Evolutionary conservation across 1,140 invertebrate genomes (phyloP).

Genomic region (Phymorhynchus buccinoides): DNA sequence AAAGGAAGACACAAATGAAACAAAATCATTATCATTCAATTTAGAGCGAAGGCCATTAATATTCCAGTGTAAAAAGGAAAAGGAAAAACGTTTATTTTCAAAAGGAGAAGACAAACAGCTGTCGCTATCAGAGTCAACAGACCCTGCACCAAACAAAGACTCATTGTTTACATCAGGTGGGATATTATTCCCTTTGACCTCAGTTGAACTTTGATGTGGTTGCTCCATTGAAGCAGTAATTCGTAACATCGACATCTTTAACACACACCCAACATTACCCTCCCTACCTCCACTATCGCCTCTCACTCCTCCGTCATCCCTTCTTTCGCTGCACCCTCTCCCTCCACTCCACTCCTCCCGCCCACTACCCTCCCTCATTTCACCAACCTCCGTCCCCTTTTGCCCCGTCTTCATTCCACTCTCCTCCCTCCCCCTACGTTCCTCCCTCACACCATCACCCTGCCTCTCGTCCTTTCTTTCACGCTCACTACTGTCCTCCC

Average conservation of each 20-base stretch:
- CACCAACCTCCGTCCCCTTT: no score
- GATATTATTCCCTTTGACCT: neutral
- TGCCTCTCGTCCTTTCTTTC: no score
- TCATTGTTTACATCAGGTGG: neutral
- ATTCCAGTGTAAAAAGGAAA: constrained; percentile 14
- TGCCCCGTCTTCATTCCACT: no score
- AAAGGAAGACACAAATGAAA: neutral
- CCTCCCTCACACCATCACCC: no score
- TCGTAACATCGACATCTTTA: neutral
- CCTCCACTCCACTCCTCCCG: no score
- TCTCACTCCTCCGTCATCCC: no score
- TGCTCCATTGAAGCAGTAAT: neutral
- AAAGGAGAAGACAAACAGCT: neutral
- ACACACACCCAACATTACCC: no score
- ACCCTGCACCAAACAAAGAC: neutral
- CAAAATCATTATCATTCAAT: neutral
- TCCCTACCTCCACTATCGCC: no score
- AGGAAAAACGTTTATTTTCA: neutral
- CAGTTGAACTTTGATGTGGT: neutral
- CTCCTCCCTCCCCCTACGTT: no score
- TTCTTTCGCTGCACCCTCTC: no score
- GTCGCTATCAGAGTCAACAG: neutral
- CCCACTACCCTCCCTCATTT: no score
- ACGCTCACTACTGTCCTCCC: no score
- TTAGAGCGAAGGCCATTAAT: neutral